Evolutionary conservation across 2,888 invertebrate genomes (phyloP).

Genomic region (Acrobasis repandana): DNA sequence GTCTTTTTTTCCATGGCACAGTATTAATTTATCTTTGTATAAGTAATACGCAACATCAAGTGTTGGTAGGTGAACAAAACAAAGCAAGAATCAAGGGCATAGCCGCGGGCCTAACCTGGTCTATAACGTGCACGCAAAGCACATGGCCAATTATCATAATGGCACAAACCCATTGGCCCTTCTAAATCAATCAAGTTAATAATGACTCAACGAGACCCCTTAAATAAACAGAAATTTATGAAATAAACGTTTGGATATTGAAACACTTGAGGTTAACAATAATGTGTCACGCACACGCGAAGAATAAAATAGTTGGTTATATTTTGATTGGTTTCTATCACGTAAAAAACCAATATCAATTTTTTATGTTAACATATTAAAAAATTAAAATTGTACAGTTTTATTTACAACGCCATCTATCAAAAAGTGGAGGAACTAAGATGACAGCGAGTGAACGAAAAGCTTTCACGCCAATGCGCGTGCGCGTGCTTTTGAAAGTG

Average conservation of each 20-base stretch:
- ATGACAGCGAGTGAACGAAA: constrained; percentile 39
- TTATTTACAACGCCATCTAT: constrained; percentile 63
- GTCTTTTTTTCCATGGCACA: constrained; percentile 2
- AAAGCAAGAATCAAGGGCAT: constrained; percentile 13
- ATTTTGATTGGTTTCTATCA: constrained; percentile 11
- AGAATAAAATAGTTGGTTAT: background rate
- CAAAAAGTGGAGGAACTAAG: constrained; percentile 50
- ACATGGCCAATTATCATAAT: constrained; percentile 17
- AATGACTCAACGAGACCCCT: constrained; percentile 1
- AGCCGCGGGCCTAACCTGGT: constrained; percentile 13
- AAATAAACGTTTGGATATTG: background rate
- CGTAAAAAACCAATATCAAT: background rate
- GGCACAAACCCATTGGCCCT: constrained; percentile 10
- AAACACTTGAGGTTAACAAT: constrained; percentile 36
- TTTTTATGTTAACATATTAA: background rate
- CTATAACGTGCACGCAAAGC: constrained; percentile 1
- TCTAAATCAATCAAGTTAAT: constrained; percentile 9
- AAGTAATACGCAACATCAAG: background rate
- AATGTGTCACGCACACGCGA: constrained; percentile 46
- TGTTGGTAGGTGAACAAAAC: constrained; percentile 7
- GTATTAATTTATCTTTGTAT: constrained; percentile 8
- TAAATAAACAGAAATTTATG: constrained; percentile 9
- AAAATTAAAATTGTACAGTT: background rate
- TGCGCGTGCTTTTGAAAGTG: constrained; percentile 17
- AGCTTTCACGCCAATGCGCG: constrained; percentile 36